Conservation (phyloP, 37 sponge, comb jelly and placozoan species). For the Chondrilla cf. caribensis region DNA sequence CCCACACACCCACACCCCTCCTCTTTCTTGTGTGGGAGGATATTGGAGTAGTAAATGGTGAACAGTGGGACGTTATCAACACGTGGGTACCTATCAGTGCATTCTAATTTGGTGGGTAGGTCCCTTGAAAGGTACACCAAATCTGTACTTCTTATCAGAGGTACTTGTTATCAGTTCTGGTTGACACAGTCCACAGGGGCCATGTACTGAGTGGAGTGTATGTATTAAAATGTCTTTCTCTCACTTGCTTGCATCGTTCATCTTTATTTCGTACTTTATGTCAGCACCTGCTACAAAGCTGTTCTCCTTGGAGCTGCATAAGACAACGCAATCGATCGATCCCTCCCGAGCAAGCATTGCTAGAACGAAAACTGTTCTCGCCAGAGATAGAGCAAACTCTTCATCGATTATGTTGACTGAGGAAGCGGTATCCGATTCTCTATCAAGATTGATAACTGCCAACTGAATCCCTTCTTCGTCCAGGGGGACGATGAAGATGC, state of each 20-base stretch:
- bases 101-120: too few species aligned
- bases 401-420: constrained; percentile 50
- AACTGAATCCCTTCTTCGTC: background rate
- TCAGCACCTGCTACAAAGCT: constrained; percentile 58
- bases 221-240: too few species aligned
- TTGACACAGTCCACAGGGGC: too few species aligned
- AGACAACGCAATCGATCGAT: constrained; percentile 32
- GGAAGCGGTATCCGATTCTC: background rate
- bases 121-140: too few species aligned
- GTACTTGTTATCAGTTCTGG: too few species aligned
- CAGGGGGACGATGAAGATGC: background rate
- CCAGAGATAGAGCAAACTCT: constrained; percentile 27
- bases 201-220: too few species aligned
- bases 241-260: background rate
- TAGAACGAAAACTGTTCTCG: constrained; percentile 18
- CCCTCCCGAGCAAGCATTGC: constrained; percentile 13
- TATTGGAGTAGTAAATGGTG: too few species aligned
- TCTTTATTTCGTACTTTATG: constrained; percentile 30
- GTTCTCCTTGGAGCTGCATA: constrained; percentile 46
- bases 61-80: too few species aligned
- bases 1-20: too few species aligned
- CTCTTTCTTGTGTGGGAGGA: too few species aligned
- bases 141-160: too few species aligned
- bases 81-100: too few species aligned
- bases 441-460: constrained; percentile 3